These are phyloP conservation scores for Suricata suricatta DNA, from an alignment of 2,113 vertebrate genomes.

Conservation along the genomic window DNA sequence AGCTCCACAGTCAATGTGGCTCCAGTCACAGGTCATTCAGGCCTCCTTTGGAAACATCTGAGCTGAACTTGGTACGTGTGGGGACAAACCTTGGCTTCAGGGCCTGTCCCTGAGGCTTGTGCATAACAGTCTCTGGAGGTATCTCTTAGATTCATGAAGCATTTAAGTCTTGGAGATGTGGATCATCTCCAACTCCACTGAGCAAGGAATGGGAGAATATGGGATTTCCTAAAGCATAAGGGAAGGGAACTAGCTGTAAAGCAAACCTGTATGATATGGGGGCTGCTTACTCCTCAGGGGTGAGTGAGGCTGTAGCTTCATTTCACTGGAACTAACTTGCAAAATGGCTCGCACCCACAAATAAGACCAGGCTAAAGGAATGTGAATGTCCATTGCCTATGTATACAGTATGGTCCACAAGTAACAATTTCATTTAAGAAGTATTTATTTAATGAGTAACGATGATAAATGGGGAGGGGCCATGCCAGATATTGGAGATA, in stretches of 20 bases:
- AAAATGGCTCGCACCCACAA: neutral
- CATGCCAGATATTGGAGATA: neutral
- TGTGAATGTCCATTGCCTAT: neutral
- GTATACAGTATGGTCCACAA: neutral
- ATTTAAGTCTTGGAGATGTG: neutral
- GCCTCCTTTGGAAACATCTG: neutral
- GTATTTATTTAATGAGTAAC: neutral
- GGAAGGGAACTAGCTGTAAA: neutral
- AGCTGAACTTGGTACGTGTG: neutral
- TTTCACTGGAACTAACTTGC: neutral
- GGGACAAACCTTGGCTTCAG: neutral
- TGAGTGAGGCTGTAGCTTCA: neutral
- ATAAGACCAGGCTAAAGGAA: neutral
- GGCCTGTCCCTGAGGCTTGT: neutral
- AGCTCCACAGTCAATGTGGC: conserved; percentile 24
- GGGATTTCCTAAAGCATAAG: neutral
- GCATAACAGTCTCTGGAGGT: neutral
- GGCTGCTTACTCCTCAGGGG: neutral
- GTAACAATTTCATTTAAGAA: neutral
- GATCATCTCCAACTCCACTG: neutral
- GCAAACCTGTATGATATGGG: neutral
- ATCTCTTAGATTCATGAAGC: neutral
- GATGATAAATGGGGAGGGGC: neutral
- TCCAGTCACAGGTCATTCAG: neutral
- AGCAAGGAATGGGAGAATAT: neutral